Base-by-base conservation (phyloP, 2,797 vertebrate species). In the Heteromormyrus szaboi region DNA sequence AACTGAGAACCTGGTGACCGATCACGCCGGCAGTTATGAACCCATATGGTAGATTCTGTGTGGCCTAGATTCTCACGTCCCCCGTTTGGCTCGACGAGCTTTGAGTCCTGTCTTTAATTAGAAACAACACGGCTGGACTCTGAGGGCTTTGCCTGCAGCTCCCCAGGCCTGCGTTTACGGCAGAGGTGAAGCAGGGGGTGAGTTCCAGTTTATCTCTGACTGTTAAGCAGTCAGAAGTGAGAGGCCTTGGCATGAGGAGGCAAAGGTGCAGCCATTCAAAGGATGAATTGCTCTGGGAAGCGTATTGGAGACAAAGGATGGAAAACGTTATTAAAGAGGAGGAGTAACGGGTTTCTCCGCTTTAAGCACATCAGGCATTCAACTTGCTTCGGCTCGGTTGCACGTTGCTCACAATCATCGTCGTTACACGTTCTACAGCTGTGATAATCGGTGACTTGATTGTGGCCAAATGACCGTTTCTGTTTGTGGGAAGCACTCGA, bases 381-480 rank as follows among this genome's bases (percentile, higher is more conserved):
- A 25, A 25, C 25, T 25, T 25, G 25, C 25, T 25, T 25, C 25
- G 25, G 25, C 25, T 25, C 51, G 14, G 51, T 54, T 4, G 14
- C 51, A 0, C 54, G 2, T 59, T 0, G 54, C 54, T 22, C 54
- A 8, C 19, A 8, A 59, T 62, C n/a, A 3, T 9, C 7, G 7
- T 9, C 56, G 2, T 22, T 37, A 44, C 83, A 29, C 54, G 46
- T 86, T 79, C 90, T 89, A 90, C 41, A 22, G 50, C 85, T 51
- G 59, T 65, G 84, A 85, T 90, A 88, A 56, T 86, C 44, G 76
- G 84, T 53, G 22, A 76, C 46, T 44, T 84, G 59, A 72, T 44
- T 87, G 41, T 89, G 50, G 17, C 65, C 2, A 7, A 29, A 65
- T 86, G 33, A 19, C 17, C 1, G 4, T 56, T 85, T 86, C 44